Evolutionary conservation across 2,888 invertebrate species (phyloP).

Genomic region (Lamproptera curius): DNA sequence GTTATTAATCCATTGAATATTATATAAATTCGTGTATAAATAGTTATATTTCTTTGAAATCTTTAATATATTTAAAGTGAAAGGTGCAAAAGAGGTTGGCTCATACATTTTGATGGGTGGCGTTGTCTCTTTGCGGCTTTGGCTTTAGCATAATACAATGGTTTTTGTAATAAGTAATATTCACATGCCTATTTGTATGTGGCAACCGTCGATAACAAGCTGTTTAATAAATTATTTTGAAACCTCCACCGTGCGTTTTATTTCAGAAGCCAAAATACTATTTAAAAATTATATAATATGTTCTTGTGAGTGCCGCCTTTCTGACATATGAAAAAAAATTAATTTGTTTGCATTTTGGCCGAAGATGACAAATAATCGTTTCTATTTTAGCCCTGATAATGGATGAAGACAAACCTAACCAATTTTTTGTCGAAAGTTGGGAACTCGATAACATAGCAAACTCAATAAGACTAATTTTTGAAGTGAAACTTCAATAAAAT

Average conservation of each 20-base stretch:
- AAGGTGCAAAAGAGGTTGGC: constrained; percentile 3
- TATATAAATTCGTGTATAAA: neutral
- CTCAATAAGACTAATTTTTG: too few relatives aligned
- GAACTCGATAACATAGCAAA: too few relatives aligned
- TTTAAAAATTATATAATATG: too few relatives aligned
- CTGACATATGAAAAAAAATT: too few relatives aligned
- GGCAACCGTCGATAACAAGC: constrained; percentile 9
- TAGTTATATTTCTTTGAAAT: neutral
- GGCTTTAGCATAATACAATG: constrained; percentile 6
- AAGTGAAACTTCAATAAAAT: too few relatives aligned
- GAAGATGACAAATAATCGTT: too few relatives aligned
- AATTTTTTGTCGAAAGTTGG: too few relatives aligned
- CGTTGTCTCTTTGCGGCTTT: constrained; percentile 8
- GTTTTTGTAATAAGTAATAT: constrained; percentile 2
- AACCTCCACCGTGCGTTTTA: neutral
- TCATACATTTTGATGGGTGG: neutral
- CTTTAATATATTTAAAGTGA: constrained; percentile 3
- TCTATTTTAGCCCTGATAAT: too few relatives aligned
- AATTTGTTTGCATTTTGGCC: too few relatives aligned
- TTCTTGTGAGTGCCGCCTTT: too few relatives aligned
- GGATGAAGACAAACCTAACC: too few relatives aligned
- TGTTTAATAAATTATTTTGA: constrained; percentile 18
- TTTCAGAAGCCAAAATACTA: too few relatives aligned
- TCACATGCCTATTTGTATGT: constrained; percentile 4
- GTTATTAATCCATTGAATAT: constrained; percentile 5